Conservation (phyloP, 2,888 invertebrate genomes). For the Drosophila quasianomalipes region DNA sequence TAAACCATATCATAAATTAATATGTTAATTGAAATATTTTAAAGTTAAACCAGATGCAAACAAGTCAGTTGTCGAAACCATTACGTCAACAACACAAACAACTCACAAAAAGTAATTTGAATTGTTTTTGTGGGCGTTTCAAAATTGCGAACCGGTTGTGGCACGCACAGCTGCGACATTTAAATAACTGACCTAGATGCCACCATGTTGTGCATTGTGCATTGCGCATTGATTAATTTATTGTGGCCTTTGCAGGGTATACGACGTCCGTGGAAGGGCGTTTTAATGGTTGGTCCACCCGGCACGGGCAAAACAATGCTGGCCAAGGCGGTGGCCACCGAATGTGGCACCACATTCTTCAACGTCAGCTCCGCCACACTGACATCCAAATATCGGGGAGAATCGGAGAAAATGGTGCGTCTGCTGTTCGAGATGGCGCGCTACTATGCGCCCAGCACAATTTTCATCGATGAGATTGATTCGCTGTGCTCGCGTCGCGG, state of each 20-base stretch:
- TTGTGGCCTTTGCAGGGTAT: constrained; percentile 89
- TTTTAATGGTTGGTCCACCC: constrained; percentile 97
- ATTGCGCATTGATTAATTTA: neutral
- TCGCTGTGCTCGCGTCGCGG: constrained; percentile 98
- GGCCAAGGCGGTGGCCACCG: constrained; percentile 99
- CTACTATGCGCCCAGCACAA: constrained; percentile 99
- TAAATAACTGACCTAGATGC: neutral
- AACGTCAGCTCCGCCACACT: constrained; percentile 98
- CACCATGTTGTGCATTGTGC: neutral
- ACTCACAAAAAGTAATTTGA: neutral
- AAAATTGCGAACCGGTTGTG: neutral
- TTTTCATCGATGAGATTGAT: constrained; percentile 99
- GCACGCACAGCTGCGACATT: neutral
- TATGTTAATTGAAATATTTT: neutral
- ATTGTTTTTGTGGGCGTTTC: neutral
- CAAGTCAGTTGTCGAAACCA: neutral
- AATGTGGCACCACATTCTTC: constrained; percentile 98
- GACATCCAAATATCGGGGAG: constrained; percentile 99
- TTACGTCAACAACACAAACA: neutral
- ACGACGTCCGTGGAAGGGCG: constrained; percentile 98
- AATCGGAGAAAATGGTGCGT: constrained; percentile 98
- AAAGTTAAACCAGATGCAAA: neutral
- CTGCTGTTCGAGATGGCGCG: constrained; percentile 99
- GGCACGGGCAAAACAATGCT: constrained; percentile 97
- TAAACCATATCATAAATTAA: neutral